These are phyloP conservation scores for Numenius arquata DNA, from an alignment of 2,113 vertebrate species.

Conservation along the genomic window DNA sequence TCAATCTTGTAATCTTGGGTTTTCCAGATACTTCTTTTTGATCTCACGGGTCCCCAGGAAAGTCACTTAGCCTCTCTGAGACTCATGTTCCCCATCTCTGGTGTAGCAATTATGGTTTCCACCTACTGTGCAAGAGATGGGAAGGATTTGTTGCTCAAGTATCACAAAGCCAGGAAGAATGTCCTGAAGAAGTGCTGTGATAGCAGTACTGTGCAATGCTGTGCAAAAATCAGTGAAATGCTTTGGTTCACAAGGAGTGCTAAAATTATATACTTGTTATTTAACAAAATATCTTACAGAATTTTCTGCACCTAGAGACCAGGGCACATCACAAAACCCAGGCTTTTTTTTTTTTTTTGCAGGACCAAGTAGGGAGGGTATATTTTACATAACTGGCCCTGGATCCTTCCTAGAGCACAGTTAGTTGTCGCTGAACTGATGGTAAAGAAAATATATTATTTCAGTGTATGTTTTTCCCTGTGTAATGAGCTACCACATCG, in stretches of 20 bases:
- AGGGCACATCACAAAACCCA: neutral
- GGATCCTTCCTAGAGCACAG: neutral
- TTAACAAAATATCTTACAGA: neutral
- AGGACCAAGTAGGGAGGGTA: neutral
- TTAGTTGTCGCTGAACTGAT: neutral
- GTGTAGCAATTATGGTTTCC: constrained; percentile 1
- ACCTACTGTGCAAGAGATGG: constrained; percentile 12
- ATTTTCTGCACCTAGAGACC: neutral
- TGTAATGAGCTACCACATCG: constrained; percentile 43
- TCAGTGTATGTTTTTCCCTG: constrained; percentile 3
- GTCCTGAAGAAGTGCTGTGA: neutral
- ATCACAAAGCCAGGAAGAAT: neutral
- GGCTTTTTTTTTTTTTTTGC: neutral
- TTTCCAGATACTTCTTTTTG: neutral
- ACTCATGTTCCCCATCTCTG: neutral
- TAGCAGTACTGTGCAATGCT: rapidly evolving
- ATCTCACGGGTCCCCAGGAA: neutral
- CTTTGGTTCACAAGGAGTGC: neutral
- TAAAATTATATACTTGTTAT: neutral
- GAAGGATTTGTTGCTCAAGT: neutral
- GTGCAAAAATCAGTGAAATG: neutral
- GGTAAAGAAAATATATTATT: constrained; percentile 33
- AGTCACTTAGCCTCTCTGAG: neutral
- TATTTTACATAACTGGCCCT: neutral
- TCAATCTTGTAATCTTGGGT: neutral